Evolutionary conservation across 2,888 invertebrate genomes (phyloP).

Genomic region (Coenonympha arcania): DNA sequence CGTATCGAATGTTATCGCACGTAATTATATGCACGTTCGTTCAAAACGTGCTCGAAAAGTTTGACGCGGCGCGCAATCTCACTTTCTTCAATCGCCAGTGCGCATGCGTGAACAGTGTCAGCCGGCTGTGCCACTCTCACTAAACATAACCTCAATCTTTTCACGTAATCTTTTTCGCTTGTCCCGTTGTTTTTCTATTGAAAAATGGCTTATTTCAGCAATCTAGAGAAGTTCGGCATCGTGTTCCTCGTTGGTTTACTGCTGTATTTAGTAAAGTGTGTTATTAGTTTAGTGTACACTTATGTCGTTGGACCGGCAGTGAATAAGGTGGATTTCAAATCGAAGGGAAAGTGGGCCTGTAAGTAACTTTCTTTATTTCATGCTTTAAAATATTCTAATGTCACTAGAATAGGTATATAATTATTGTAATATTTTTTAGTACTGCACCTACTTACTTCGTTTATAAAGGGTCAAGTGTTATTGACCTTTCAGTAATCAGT

Average conservation of each 20-base stretch:
- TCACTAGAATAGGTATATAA: background rate
- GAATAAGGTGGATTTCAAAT: conserved; percentile 77
- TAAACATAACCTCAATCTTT: conserved; percentile 43
- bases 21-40: background rate
- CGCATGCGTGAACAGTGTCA: conserved; percentile 66
- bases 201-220: conserved; percentile 41
- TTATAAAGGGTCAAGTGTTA: background rate
- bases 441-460: too few species aligned
- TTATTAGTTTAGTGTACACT: conserved; percentile 44
- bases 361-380: conserved; percentile 47
- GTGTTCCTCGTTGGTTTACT: conserved; percentile 53
- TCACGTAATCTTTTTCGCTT: conserved; percentile 22
- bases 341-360: conserved; percentile 88
- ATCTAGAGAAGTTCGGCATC: conserved; percentile 66
- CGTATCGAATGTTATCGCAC: background rate
- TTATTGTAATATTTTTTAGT: background rate
- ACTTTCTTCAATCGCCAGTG: conserved; percentile 63
- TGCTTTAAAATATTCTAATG: background rate
- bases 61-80: conserved; percentile 47
- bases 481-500: background rate
- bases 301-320: conserved; percentile 72
- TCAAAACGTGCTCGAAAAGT: background rate
- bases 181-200: conserved; percentile 11
- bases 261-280: conserved; percentile 38
- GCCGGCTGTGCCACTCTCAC: conserved; percentile 40